Percentiles rank a stretch among this genome's conserved stretches.
phyloP scores from a whole-genome alignment of 1,140 invertebrate species.

The Bradysia coprophila region DNA sequence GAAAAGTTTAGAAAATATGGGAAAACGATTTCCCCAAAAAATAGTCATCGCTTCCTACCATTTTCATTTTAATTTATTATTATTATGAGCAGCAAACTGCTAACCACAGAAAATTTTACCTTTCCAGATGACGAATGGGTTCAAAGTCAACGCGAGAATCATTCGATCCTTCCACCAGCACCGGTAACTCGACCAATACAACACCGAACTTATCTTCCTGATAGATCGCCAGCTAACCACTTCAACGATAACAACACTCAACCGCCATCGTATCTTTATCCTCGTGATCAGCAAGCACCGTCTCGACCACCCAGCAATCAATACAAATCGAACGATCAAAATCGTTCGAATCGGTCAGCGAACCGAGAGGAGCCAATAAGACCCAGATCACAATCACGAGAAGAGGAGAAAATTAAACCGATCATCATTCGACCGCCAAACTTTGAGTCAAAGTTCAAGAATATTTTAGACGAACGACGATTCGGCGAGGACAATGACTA shows the following conservation, averaged over 20 bases:
- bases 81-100: neutral
- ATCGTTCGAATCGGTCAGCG: neutral
- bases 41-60: no score
- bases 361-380: neutral
- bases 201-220: neutral
- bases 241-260: neutral
- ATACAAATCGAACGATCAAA: neutral
- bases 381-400: constrained; percentile 3
- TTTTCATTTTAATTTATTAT: no score
- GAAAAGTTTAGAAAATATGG: no score
- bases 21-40: no score
- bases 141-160: neutral
- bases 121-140: neutral
- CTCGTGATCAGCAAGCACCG: neutral
- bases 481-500: neutral
- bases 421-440: constrained; percentile 19
- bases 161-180: neutral
- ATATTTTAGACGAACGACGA: constrained; percentile 9
- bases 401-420: constrained; percentile 19
- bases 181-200: neutral
- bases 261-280: constrained; percentile 1
- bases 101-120: neutral
- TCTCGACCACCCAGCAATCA: neutral
- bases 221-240: neutral
- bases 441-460: constrained; percentile 21